Conservation (phyloP, 2,797 vertebrate genomes). For the Hozukius guyotensis region DNA sequence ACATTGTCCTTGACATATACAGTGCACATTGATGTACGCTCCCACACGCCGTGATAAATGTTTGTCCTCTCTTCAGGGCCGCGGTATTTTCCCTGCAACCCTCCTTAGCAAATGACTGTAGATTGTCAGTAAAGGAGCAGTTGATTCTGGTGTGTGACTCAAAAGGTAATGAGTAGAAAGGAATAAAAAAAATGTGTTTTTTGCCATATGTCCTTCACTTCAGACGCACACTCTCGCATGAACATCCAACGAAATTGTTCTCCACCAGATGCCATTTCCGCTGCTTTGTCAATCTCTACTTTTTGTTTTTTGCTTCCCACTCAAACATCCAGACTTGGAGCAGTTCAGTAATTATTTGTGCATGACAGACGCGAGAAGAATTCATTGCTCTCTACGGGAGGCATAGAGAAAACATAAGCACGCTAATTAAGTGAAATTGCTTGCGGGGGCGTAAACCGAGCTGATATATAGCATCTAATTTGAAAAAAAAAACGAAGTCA, state of each 20-base stretch:
- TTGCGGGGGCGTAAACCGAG: constrained; percentile 71
- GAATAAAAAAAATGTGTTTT: neutral
- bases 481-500: constrained; percentile 30
- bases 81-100: neutral
- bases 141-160: constrained; percentile 7
- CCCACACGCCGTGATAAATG: neutral
- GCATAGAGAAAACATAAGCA: constrained; percentile 71
- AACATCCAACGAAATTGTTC: constrained; percentile 21
- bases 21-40: neutral
- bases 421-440: constrained; percentile 81
- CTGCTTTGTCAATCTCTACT: constrained; percentile 58
- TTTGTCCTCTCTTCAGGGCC: neutral
- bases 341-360: constrained; percentile 81
- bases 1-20: constrained; percentile 2
- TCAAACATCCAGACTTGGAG: constrained; percentile 60
- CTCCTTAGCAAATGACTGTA: neutral
- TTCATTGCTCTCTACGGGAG: constrained; percentile 73
- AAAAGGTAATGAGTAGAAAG: constrained; percentile 27
- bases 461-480: constrained; percentile 73
- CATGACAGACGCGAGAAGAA: constrained; percentile 72
- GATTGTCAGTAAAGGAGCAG: constrained; percentile 6
- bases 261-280: constrained; percentile 47
- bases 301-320: constrained; percentile 67
- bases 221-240: neutral
- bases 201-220: neutral